Evolutionary conservation across 2,113 vertebrate genomes (phyloP).

Genomic region (Thalassarche chlororhynchos): DNA sequence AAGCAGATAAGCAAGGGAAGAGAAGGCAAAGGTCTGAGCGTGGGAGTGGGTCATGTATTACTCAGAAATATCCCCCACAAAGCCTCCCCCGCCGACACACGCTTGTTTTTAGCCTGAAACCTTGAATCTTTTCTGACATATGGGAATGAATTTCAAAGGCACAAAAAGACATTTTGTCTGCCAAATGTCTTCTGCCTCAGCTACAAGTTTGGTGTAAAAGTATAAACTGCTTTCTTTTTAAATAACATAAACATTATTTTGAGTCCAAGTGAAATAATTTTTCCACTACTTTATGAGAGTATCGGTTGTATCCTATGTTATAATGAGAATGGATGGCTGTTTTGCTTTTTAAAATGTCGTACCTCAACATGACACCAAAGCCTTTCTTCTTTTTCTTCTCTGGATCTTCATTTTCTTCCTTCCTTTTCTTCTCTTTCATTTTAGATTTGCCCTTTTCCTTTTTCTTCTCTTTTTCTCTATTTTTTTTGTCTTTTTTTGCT

Average conservation of each 20-base stretch:
- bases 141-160: conserved; percentile 66
- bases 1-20: neutral
- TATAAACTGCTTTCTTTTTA: conserved; percentile 68
- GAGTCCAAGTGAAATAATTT: conserved; percentile 62
- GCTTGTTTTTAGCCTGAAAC: conserved; percentile 23
- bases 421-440: conserved; percentile 88
- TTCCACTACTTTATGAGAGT: neutral
- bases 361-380: conserved; percentile 91
- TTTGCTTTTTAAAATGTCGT: conserved; percentile 15
- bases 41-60: neutral
- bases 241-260: conserved; percentile 68
- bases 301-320: neutral
- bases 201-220: conserved; percentile 66
- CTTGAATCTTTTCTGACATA: conserved; percentile 54
- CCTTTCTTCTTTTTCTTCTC: conserved; percentile 93
- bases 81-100: neutral
- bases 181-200: conserved; percentile 65
- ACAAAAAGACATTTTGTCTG: conserved; percentile 64
- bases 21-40: neutral
- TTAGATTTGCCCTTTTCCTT: conserved; percentile 87
- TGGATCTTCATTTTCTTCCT: conserved; percentile 85
- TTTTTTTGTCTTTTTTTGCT: conserved; percentile 83
- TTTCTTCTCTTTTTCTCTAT: conserved; percentile 87
- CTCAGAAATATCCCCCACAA: conserved; percentile 5
- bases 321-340: neutral